Base-by-base conservation (phyloP, 2,888 invertebrate species). In the Drosophila suboccidentalis region DNA sequence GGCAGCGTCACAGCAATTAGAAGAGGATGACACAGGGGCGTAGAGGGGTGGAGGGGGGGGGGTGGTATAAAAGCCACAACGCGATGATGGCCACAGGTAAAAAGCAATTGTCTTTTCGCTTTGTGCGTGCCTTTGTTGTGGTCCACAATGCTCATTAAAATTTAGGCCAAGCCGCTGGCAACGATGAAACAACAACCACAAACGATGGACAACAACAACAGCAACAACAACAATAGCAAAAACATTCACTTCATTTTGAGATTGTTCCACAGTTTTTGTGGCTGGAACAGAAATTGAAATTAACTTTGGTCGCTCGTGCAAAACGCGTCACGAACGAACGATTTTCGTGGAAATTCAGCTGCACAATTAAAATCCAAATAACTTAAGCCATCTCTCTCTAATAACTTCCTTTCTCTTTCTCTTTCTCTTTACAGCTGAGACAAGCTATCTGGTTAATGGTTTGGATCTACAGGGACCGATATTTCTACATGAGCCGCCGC, bases 381-480 rank as follows among this genome's bases (percentile, higher is more conserved):
- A 34, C 26, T 53, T 49, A 19, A 26, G 51, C 43, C 57, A 47
- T 38, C 36, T 54, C 43, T 36, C 46, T 47, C 54, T 29, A 54
- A 57, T 41, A 26, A 50, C 11, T 44, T 4, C 44, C 19, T 36
- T 11, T 43, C 13, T 55, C 22, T 36, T 11, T 43, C 13, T 55
- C 22, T 58, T n/a, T 62, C 6, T 64, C 43, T 46, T 38, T 66
- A 26, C 76, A 88, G 90, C 76, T 59, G 80, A 89, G 71, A 75
- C 78, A 39, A 75, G 75, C 77, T 76, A 81, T 75, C 76, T 82
- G 70, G 91, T 91, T 80, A 91, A 91, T 86, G 92, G 92, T 75
- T 92, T 94, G 84, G 96, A 96, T 93, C 94, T 96, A 65, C 95
- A 96, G 89, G 95, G 96, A 78, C 94, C 95, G 68, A 94, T 94